Conservation (phyloP, 1,140 invertebrate genomes). For the Lineus longissimus region DNA sequence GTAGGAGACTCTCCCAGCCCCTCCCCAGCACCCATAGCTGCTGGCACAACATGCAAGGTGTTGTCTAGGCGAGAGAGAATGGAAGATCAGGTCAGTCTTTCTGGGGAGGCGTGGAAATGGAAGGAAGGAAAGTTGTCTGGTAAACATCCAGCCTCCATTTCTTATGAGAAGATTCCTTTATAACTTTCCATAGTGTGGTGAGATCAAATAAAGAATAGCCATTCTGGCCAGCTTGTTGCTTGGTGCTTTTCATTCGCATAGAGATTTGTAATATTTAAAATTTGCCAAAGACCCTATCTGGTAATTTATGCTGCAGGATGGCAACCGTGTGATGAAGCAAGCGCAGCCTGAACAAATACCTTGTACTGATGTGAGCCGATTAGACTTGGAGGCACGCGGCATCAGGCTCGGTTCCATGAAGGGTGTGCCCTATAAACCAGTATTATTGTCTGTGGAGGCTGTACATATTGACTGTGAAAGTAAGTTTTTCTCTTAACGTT, state of each 20-base stretch:
- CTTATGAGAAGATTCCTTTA: no score
- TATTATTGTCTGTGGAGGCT: slow-evolving; percentile 27
- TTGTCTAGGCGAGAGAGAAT: slow-evolving; percentile 20
- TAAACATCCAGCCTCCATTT: no score
- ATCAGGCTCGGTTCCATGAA: slow-evolving; percentile 35
- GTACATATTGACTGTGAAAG: slow-evolving; percentile 31
- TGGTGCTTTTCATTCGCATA: no score
- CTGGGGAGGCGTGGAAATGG: no score
- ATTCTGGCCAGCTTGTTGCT: no score
- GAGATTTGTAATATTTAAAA: no score
- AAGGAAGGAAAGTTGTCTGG: no score
- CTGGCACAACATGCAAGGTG: not conserved
- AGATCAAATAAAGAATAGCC: no score
- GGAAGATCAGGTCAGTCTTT: slow-evolving; percentile 28
- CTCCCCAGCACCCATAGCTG: not conserved
- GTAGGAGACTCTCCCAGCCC: not conserved
- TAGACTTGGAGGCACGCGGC: slow-evolving; percentile 25
- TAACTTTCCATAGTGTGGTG: no score
- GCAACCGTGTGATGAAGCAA: not conserved
- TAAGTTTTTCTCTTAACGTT: slow-evolving; percentile 16
- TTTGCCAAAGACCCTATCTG: no score
- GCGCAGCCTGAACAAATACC: not conserved
- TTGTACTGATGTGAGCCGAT: not conserved
- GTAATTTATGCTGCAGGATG: no score
- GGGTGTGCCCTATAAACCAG: slow-evolving; percentile 29